A percentile compares a stretch with the other conserved stretches of the same genome.
phyloP scores from a whole-genome alignment of 1,140 invertebrate genomes.

The Paralvinella palmiformis region DNA sequence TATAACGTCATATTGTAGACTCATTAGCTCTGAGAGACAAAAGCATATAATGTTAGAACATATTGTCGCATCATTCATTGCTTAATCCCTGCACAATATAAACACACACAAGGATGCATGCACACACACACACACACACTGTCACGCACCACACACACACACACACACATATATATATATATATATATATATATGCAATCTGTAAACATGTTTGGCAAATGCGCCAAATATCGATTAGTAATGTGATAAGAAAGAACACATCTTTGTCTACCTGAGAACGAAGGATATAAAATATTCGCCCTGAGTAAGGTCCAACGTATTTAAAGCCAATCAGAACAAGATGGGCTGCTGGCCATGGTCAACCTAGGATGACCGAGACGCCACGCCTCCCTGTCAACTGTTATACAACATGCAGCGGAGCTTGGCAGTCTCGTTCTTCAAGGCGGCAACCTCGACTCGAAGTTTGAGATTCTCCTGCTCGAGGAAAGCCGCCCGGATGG shows the following conservation, averaged over 20 bases:
- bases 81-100: too few species aligned
- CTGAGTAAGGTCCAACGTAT: too few species aligned
- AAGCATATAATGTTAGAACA: too few species aligned
- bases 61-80: too few species aligned
- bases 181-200: neutral
- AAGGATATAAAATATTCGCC: slow-evolving; percentile 1
- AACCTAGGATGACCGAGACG: too few species aligned
- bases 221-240: too few species aligned
- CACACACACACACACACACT: neutral
- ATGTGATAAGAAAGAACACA: too few species aligned
- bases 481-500: slow-evolving; percentile 76
- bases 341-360: neutral
- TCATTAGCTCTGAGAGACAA: too few species aligned
- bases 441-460: slow-evolving; percentile 58
- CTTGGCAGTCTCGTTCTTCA: slow-evolving; percentile 57
- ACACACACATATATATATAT: neutral
- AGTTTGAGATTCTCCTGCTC: slow-evolving; percentile 73
- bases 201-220: neutral
- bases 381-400: slow-evolving; percentile 16
- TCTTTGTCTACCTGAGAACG: too few species aligned
- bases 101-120: neutral
- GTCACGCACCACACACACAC: neutral
- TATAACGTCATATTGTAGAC: too few species aligned
- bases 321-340: neutral
- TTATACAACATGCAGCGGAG: slow-evolving; percentile 46